Evolutionary conservation across 1,140 invertebrate genomes (phyloP).

Genomic region (Drosophila fuyamai): DNA sequence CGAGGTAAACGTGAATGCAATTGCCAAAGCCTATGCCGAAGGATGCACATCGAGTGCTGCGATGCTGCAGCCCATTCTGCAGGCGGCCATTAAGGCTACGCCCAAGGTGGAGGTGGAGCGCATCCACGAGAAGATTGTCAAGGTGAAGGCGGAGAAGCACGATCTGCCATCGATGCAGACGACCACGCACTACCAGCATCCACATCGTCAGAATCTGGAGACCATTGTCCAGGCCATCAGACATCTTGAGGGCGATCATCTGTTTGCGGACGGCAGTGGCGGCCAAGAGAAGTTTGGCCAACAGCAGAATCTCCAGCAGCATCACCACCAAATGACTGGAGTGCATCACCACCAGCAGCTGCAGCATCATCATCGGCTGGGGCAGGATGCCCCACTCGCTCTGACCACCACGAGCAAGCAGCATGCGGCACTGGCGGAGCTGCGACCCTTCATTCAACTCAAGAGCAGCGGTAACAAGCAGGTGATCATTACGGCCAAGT

Average conservation of each 20-base stretch:
- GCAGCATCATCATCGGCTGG: constrained; percentile 56
- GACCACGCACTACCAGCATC: constrained; percentile 85
- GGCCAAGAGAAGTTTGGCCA: constrained; percentile 41
- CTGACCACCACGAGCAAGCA: constrained; percentile 87
- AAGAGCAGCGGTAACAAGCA: constrained; percentile 74
- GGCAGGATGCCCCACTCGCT: constrained; percentile 90
- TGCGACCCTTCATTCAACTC: constrained; percentile 88
- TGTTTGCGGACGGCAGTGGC: constrained; percentile 91
- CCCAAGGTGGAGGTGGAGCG: constrained; percentile 93
- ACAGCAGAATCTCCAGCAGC: constrained; percentile 76
- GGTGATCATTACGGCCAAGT: constrained; percentile 70
- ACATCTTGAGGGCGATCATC: constrained; percentile 96
- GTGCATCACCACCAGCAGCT: constrained; percentile 45
- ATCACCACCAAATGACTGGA: constrained; percentile 62
- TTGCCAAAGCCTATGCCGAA: constrained; percentile 83
- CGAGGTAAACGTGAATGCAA: constrained; percentile 80
- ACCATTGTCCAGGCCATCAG: constrained; percentile 99
- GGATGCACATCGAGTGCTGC: constrained; percentile 73
- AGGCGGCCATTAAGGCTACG: constrained; percentile 93
- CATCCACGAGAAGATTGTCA: constrained; percentile 79
- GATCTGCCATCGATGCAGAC: constrained; percentile 57
- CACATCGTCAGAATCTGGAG: constrained; percentile 95
- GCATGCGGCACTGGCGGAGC: constrained; percentile 87
- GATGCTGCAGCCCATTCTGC: constrained; percentile 89
- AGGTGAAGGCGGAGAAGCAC: constrained; percentile 78